Base-by-base conservation (phyloP, 2,888 invertebrate species). In the Stramonita haemastoma region DNA sequence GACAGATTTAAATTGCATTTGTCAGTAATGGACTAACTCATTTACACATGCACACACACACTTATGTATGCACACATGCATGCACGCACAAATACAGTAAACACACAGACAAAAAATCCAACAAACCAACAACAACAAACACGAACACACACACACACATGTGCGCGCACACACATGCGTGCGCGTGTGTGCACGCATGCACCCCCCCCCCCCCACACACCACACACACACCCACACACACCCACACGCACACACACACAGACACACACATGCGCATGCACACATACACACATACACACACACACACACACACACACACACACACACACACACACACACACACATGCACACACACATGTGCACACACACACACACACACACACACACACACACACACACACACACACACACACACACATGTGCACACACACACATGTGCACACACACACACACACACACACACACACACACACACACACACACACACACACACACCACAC, bases 231-330 rank as follows among this genome's bases (percentile, higher is more conserved):
- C n/a, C n/a, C n/a, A n/a, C n/a, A n/a, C n/a, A n/a, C n/a, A n/a
- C n/a, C n/a, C n/a, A n/a, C n/a, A n/a, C n/a, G 19, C 32, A 77
- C 32, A 77, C 32, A 32, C 29, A 32, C 19, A 32, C 19, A 6
- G 29, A 77, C 29, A 77, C 11, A 11, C 32, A 19, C 11, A 32
- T 32, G 32, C 19, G 19, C 32, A 32, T 19, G 19, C 77, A 32
- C 34, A 77, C 77, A 29, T 32, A 77, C 77, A 70, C 29, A 77
- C 2, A 77, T 1, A 77, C 79, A 79, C 79, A 79, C 34, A 79
- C 79, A 79, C 79, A 79, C 79, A 79, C 34, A 34, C 79, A 79
- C 79, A 79, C 79, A 79, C 79, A 79, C 79, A 79, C 79, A 79
- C 79, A 79, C 79, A 79, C 79, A 79, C 34, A 79, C 79, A 79